Conservation (phyloP, 1,140 invertebrate genomes). For the Caenorhabditis brenneri region DNA sequence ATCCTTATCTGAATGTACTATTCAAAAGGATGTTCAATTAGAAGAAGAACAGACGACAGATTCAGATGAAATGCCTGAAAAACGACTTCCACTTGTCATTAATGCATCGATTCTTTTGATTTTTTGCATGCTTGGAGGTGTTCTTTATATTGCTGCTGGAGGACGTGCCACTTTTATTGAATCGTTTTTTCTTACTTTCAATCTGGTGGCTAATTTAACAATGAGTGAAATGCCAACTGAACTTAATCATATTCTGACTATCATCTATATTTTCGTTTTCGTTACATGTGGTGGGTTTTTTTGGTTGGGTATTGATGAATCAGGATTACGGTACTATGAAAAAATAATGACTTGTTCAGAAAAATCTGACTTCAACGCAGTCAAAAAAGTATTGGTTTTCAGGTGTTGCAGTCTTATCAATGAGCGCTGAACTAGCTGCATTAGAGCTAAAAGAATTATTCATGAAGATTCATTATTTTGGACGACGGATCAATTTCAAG, state of each 20-base stretch:
- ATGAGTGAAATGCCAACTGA: slow-evolving; percentile 71
- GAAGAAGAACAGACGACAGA: slow-evolving; percentile 21
- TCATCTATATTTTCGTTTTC: slow-evolving; percentile 68
- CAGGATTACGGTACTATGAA: not conserved
- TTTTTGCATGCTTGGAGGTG: slow-evolving; percentile 69
- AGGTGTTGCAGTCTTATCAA: slow-evolving; percentile 70
- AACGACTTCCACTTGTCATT: slow-evolving; percentile 67
- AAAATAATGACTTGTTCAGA: not conserved
- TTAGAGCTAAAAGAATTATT: slow-evolving; percentile 68
- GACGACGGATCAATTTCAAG: slow-evolving; percentile 69
- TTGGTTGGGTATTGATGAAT: no score
- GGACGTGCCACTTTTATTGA: slow-evolving; percentile 61
- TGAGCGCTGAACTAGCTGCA: slow-evolving; percentile 69
- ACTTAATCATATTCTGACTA: slow-evolving; percentile 64
- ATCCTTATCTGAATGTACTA: slow-evolving; percentile 11
- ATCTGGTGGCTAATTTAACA: slow-evolving; percentile 68
- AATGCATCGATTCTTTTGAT: slow-evolving; percentile 69
- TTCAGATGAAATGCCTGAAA: slow-evolving; percentile 22
- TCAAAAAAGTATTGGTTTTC: not conserved
- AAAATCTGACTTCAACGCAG: not conserved
- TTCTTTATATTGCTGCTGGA: slow-evolving; percentile 69
- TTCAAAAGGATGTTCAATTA: slow-evolving; percentile 1
- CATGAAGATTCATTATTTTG: slow-evolving; percentile 70
- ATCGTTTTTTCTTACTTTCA: slow-evolving; percentile 70
- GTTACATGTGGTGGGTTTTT: slow-evolving; percentile 66